Base-by-base conservation (phyloP, 2,797 vertebrate genomes). In the Pitangus sulphuratus region DNA sequence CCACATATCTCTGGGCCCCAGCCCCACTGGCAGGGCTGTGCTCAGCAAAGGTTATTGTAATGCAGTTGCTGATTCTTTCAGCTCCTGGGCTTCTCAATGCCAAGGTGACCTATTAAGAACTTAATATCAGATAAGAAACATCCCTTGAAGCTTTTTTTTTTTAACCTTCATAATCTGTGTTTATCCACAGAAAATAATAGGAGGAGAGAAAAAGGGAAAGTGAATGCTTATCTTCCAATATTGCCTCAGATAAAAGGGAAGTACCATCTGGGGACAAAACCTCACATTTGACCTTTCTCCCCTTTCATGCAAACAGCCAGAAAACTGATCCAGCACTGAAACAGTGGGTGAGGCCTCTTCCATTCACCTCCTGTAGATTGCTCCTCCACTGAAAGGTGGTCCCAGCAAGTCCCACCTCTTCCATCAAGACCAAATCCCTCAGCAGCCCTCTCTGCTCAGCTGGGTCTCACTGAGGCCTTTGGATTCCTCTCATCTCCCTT, bases 51-150 rank as follows among this genome's bases (percentile, higher is more conserved):
- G 95, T 96, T 93, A 96, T 91, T 84, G 88, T 77, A 62, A 95
- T 95, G 96, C 96, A 93, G 5, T 95, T 87, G 47, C 82, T 69
- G 81, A 42, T 51, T 66, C 72, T 83, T 87, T 96, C 65, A 87
- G 89, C 74, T 90, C 61, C 88, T 93, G 93, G 84, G 61, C 33
- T 89, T 68, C 87, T 93, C 97, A 94, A 89, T 97, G 94, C 94
- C 89, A 98, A 98, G 97, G 92, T 98, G 98, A 98, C 98, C 98
- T 97, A 70, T 83, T 97, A 98, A 98, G 97, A 97, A 98, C 97
- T 97, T 97, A 97, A 97, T 97, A 98, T 97, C 97, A 95, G 97
- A 93, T 97, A 97, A 97, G 95, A 78, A 95, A 5, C 95, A 97
- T 88, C 96, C 96, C 81, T 95, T 88, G 96, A 93, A 98, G 94